These are phyloP conservation scores for Crocodylus rhombifer DNA, from an alignment of 2,797 vertebrate species.

Conservation along the genomic window DNA sequence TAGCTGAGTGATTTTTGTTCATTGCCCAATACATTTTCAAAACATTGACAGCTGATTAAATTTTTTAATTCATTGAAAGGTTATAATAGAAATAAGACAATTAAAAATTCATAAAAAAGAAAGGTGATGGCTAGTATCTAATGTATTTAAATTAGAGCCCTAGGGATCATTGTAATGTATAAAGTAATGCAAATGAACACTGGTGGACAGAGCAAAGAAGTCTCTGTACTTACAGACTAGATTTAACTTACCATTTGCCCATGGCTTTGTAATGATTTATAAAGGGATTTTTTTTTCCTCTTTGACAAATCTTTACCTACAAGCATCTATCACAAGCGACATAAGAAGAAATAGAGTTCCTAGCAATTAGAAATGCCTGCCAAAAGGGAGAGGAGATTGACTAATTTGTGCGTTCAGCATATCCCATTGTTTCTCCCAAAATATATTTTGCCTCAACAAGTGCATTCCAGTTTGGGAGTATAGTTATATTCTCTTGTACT, in stretches of 20 bases:
- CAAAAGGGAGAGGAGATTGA: neutral
- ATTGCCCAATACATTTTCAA: neutral
- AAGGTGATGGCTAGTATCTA: neutral
- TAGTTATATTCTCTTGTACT: neutral
- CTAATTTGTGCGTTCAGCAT: neutral
- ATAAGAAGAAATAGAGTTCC: neutral
- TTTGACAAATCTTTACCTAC: neutral
- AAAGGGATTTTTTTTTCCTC: neutral
- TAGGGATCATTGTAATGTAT: fast-evolving
- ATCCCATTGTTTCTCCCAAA: neutral
- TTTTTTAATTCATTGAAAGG: neutral
- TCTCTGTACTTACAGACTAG: neutral
- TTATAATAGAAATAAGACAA: neutral
- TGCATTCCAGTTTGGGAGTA: neutral
- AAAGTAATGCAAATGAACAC: neutral
- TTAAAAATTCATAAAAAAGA: neutral
- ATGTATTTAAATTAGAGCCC: neutral
- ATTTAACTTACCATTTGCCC: no score
- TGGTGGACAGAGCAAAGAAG: neutral
- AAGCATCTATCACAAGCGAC: neutral
- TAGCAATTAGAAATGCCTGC: neutral
- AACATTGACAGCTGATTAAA: neutral
- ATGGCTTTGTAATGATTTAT: neutral
- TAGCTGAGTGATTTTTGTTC: neutral
- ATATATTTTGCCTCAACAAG: neutral